phyloP scores from a whole-genome alignment of 2,888 invertebrate genomes.

The Rapana venosa region DNA sequence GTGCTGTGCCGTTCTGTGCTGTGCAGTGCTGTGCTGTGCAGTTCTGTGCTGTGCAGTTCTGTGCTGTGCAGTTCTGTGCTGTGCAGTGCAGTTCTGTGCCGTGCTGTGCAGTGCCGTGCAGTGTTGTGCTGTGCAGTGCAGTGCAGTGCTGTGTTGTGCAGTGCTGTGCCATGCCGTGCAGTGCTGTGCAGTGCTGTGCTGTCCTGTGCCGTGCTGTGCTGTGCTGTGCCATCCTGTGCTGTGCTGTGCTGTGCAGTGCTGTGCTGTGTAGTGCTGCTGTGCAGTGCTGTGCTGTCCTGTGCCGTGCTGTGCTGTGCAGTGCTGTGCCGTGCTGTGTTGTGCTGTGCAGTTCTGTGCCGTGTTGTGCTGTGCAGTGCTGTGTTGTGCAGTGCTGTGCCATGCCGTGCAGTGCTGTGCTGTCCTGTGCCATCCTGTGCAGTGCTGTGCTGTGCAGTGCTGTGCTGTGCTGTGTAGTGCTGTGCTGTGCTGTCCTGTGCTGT shows the following conservation, averaged over 20 bases:
- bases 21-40: too few relatives aligned
- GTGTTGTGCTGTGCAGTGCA: too few relatives aligned
- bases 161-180: too few relatives aligned
- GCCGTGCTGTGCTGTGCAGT: background rate
- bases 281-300: slow-evolving; percentile 28
- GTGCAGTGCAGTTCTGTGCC: too few relatives aligned
- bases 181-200: too few relatives aligned
- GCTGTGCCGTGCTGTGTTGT: slow-evolving; percentile 1
- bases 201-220: slow-evolving; percentile 17
- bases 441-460: background rate
- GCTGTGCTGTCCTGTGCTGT: background rate
- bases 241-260: slow-evolving; percentile 24
- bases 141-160: too few relatives aligned
- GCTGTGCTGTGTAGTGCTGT: slow-evolving; percentile 19
- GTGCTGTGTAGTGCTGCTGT: too few relatives aligned
- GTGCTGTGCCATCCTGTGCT: slow-evolving; percentile 25
- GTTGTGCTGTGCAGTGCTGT: slow-evolving; percentile 3
- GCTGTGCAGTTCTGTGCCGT: background rate
- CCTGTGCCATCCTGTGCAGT: slow-evolving; percentile 15
- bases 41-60: too few relatives aligned
- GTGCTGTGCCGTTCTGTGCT: too few relatives aligned
- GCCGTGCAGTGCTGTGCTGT: slow-evolving; percentile 32
- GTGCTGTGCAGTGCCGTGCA: too few relatives aligned
- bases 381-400: background rate
- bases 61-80: too few relatives aligned